Percentiles rank a stretch among this genome's conserved stretches.
These are phyloP conservation scores for Nycticebus coucang DNA, from an alignment of 2,113 vertebrate species.

Conservation along the genomic window DNA sequence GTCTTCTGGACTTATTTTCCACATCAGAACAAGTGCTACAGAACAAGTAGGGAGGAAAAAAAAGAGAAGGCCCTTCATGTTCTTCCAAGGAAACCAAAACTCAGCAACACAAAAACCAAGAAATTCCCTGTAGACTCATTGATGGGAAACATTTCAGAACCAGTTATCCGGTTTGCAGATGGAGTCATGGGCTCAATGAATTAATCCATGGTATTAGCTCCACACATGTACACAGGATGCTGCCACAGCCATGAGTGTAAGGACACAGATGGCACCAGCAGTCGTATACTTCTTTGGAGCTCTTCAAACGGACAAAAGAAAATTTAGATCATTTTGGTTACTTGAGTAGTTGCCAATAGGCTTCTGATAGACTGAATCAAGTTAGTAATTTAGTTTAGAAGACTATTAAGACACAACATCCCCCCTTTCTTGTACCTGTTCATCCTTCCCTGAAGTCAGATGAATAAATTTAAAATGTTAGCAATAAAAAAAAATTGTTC, in stretches of 20 bases:
- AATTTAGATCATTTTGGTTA: too few species aligned
- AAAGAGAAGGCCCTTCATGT: constrained; percentile 59
- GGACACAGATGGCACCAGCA: background rate
- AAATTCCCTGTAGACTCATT: background rate
- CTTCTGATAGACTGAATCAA: background rate
- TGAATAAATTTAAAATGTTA: background rate
- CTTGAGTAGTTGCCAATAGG: background rate
- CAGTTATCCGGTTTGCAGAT: background rate
- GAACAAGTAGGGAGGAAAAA: background rate
- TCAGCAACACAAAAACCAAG: background rate
- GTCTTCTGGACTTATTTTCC: background rate
- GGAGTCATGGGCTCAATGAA: background rate
- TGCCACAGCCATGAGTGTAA: background rate
- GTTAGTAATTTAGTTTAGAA: background rate
- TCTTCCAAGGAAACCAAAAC: constrained; percentile 50
- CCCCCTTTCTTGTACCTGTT: background rate
- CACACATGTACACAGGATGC: accelerated
- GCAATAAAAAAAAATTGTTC: background rate
- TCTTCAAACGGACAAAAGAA: background rate
- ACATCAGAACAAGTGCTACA: constrained; percentile 16
- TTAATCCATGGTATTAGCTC: background rate
- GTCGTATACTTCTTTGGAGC: background rate
- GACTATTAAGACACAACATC: background rate
- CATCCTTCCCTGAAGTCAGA: background rate
- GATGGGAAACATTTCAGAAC: background rate